A percentile compares a stretch with the other conserved stretches of the same genome.
Evolutionary conservation across 2,888 invertebrate genomes (phyloP).

Genomic region (Scaptodrosophila latifasciaeformis): DNA sequence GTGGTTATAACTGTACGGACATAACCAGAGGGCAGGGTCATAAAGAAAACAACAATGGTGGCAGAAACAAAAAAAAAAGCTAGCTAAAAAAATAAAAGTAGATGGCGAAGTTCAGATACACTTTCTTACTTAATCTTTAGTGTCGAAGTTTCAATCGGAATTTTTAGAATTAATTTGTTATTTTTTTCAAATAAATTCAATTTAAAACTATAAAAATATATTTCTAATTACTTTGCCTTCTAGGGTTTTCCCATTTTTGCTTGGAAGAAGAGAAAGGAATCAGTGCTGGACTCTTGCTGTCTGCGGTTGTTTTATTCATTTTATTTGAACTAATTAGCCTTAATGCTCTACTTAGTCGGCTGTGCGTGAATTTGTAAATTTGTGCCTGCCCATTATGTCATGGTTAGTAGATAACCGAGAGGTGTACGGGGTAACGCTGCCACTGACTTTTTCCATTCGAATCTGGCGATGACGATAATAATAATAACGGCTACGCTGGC

Average conservation of each 20-base stretch:
- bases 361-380: conserved; percentile 25
- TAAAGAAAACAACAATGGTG: conserved; percentile 16
- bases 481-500: too few relatives aligned
- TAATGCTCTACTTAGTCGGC: conserved; percentile 53
- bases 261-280: neutral
- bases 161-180: too few relatives aligned
- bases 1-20: too few relatives aligned
- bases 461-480: conserved; percentile 13
- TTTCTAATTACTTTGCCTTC: too few relatives aligned
- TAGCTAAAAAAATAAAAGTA: conserved; percentile 6
- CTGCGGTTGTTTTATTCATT: conserved; percentile 7
- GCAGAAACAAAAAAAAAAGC: conserved; percentile 6
- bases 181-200: too few relatives aligned
- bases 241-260: too few relatives aligned
- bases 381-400: conserved; percentile 36
- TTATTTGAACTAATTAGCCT: conserved; percentile 55
- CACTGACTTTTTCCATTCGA: conserved; percentile 21
- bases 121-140: too few relatives aligned
- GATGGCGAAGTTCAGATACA: too few relatives aligned
- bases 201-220: too few relatives aligned
- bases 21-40: too few relatives aligned
- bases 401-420: neutral
- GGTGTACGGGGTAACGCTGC: neutral
- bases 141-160: too few relatives aligned
- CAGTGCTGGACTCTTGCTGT: neutral